Evolutionary conservation across 2,888 invertebrate species (phyloP), one percentile per base, ranked within the genome.

Genomic region (Pollenia griseotomentosa): DNA sequence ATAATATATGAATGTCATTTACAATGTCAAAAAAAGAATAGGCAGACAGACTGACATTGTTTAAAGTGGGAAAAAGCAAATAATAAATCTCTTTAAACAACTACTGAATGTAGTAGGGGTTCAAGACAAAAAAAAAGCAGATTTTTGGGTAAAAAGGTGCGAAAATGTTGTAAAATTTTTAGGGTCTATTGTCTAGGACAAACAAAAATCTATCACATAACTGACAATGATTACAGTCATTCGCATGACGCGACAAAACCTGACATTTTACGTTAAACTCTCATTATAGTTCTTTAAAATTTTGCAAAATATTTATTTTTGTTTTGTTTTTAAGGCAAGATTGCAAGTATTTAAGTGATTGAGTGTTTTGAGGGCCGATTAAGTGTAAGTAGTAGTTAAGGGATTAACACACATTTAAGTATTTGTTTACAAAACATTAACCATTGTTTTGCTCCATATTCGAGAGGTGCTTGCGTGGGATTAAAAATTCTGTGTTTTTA

Each of bases 381-480:
- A 23, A 83, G 74, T 59, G 68, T n/a, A n/a, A 80, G 68, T 33
- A 77, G 79, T 86, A 55, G 66, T 87, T 87, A 87, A 84, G 66
- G 19, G 83, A 83, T 87, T 87, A 87, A 61, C 71, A 77, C 81
- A 68, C 61, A 83, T 74, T 78, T 84, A 87, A 87, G 83, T 78
- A 84, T 87, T 87, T 87, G 87, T 87, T 87, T 83, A 84, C 83
- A 81, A 87, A 87, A 87, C 87, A 87, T 83, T 83, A 77, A 46
- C 83, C 66, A 84, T 87, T 87, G 84, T 87, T 84, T 73, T 81
- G 87, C 84, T 87, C 87, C 57, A 87, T 77, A 84, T 87, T 83
- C 73, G 11, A 87, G 77, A 75, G 71, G 48, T 68, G 66, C 55
- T 87, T 81, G 80, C 77, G 81, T 77, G 80, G 80, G 87, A 87